Conservation (phyloP, 2,113 vertebrate species). For the Nasalis larvatus region DNA sequence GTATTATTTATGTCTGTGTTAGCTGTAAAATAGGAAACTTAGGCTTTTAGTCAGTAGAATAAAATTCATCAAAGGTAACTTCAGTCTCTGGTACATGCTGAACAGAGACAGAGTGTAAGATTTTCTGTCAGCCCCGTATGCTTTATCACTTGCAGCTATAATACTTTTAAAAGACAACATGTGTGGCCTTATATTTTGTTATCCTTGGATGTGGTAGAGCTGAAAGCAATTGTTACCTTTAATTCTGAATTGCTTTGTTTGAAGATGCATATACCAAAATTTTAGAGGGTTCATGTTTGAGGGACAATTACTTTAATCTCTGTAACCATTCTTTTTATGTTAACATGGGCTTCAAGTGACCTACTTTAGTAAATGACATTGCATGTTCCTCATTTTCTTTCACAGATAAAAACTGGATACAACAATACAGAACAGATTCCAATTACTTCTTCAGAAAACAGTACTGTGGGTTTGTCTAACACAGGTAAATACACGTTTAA, state of each 20-base stretch:
- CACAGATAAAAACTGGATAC: slow-evolving; percentile 83
- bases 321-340: slow-evolving; percentile 49
- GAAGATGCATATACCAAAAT: slow-evolving; percentile 44
- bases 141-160: not conserved
- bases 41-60: not conserved
- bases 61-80: not conserved
- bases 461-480: slow-evolving; percentile 72
- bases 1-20: not conserved
- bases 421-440: slow-evolving; percentile 80
- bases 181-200: not conserved
- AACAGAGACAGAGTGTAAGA: not conserved
- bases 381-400: slow-evolving; percentile 76
- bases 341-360: slow-evolving; percentile 52
- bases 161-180: slow-evolving; percentile 25
- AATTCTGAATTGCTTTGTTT: slow-evolving; percentile 52
- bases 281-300: slow-evolving; percentile 46
- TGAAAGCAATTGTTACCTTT: slow-evolving; percentile 42
- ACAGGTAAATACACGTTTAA: slow-evolving; percentile 82
- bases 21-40: not conserved
- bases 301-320: slow-evolving; percentile 31
- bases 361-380: slow-evolving; percentile 70
- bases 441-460: slow-evolving; percentile 75
- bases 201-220: not conserved
- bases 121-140: not conserved
- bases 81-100: slow-evolving; percentile 4